Percentiles rank a stretch among this genome's conserved stretches.
phyloP scores from a whole-genome alignment of 2,888 invertebrate species.

The Margaritifera margaritifera region DNA sequence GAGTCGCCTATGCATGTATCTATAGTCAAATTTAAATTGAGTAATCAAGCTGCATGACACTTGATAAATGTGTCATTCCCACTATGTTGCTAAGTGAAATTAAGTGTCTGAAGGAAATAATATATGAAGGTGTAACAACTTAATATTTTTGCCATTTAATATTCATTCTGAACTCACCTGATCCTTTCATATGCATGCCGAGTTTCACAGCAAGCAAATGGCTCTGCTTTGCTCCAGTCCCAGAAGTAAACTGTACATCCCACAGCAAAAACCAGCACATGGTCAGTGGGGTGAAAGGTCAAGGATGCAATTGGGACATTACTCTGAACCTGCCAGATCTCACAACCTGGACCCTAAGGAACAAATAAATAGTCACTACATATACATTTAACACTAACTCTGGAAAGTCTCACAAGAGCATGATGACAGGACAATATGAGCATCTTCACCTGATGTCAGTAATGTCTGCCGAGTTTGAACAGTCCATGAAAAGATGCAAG shows the following conservation, averaged over 20 bases:
- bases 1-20: no score
- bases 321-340: constrained; percentile 83
- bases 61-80: no score
- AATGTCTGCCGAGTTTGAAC: no score
- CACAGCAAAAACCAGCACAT: constrained; percentile 88
- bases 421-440: no score
- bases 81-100: no score
- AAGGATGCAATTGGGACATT: constrained; percentile 87
- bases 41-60: no score
- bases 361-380: constrained; percentile 11
- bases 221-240: constrained; percentile 88
- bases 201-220: constrained; percentile 83
- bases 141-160: background rate
- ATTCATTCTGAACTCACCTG: constrained; percentile 75
- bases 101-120: no score
- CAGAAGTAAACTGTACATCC: constrained; percentile 89
- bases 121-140: no score
- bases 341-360: constrained; percentile 84
- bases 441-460: no score
- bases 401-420: no score
- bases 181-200: constrained; percentile 86
- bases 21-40: no score
- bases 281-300: constrained; percentile 88
- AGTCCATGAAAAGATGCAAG: no score
- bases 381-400: background rate